Conservation (phyloP, 2,888 invertebrate species). For the Pristionchus mayeri region DNA sequence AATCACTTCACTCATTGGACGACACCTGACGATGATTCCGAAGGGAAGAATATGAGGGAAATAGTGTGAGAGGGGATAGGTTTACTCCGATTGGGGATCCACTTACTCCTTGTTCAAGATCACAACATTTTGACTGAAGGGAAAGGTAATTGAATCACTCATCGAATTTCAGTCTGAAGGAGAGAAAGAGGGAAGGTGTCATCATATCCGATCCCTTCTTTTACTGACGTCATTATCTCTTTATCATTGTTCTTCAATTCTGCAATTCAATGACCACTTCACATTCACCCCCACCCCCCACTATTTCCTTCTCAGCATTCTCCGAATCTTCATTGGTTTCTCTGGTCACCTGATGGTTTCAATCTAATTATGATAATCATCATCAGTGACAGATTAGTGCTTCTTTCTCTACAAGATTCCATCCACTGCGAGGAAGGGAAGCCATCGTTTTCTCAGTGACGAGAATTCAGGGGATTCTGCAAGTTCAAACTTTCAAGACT, state of each 20-base stretch:
- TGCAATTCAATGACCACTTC: neutral
- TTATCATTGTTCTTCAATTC: neutral
- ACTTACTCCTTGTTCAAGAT: slow-evolving; percentile 3
- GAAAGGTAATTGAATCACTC: slow-evolving; percentile 14
- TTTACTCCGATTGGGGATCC: slow-evolving; percentile 25
- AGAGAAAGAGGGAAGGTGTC: neutral
- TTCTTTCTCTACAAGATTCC: neutral
- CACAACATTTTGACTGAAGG: slow-evolving; percentile 28
- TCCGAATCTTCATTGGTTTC: slow-evolving; percentile 1
- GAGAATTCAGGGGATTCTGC: neutral
- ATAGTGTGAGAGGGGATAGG: slow-evolving; percentile 29
- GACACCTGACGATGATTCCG: slow-evolving; percentile 6
- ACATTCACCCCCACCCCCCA: neutral
- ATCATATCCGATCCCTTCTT: neutral
- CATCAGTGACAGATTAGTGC: neutral
- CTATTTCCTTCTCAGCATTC: neutral
- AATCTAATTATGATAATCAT: neutral
- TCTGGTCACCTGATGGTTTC: neutral
- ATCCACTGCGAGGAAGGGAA: neutral
- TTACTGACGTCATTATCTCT: no score
- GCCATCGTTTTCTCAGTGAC: neutral
- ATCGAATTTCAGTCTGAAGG: slow-evolving; percentile 1
- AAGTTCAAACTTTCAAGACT: neutral
- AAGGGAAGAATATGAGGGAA: slow-evolving; percentile 1
- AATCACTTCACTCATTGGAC: neutral